phyloP scores from a whole-genome alignment of 2,797 vertebrate species.

The Glossophaga mutica region DNA sequence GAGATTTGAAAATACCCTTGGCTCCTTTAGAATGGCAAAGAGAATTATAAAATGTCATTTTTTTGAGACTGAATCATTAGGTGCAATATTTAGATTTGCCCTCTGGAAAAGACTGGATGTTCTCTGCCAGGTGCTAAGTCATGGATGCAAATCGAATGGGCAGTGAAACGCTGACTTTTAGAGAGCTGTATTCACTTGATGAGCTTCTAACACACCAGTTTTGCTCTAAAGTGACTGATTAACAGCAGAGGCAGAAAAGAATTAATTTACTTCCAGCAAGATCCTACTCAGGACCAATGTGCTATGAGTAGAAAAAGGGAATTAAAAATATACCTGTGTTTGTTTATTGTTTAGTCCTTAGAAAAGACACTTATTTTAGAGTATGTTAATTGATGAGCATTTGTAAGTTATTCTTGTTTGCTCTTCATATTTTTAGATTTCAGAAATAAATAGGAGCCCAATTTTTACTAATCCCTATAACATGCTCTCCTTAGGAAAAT shows the following conservation, averaged over 20 bases:
- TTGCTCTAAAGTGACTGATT: background rate
- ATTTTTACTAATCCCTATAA: background rate
- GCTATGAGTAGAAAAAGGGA: background rate
- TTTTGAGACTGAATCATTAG: constrained; percentile 41
- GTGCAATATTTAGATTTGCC: constrained; percentile 32
- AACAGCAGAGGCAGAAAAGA: background rate
- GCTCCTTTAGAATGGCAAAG: constrained; percentile 51
- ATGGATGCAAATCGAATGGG: constrained; percentile 30
- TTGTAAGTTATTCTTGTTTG: background rate
- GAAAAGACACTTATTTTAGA: constrained; percentile 9
- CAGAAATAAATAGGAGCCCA: background rate
- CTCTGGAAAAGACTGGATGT: constrained; percentile 41
- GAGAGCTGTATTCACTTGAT: background rate
- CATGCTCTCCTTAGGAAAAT: background rate
- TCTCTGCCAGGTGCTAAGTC: constrained; percentile 41
- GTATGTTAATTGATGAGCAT: background rate
- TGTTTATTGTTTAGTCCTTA: background rate
- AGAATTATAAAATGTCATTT: constrained; percentile 47
- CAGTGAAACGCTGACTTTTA: constrained; percentile 46
- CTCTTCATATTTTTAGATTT: background rate
- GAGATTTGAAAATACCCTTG: constrained; percentile 62
- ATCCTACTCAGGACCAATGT: background rate
- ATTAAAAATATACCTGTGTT: background rate
- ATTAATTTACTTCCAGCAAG: background rate
- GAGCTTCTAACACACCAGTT: background rate